Evolutionary conservation across 2,888 invertebrate genomes (phyloP), one percentile per base, ranked within the genome.

Genomic region (Sussaba pulchella): DNA sequence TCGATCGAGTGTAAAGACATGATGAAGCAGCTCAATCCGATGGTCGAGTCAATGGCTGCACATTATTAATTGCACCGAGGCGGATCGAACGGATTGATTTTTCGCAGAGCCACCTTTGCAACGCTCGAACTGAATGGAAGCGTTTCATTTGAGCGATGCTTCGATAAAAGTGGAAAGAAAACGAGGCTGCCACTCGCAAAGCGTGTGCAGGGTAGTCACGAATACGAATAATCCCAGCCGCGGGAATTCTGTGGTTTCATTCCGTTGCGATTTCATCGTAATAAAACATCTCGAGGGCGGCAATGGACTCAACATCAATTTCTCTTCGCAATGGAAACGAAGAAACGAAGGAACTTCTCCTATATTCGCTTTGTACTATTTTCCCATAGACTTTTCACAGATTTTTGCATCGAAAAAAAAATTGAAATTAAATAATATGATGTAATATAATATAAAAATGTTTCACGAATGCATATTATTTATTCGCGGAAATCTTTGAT

Each of bases 221-320:
- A 57, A 31, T 9, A 19, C 14, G 36, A 36, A 36, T 19, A 50
- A 36, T 1, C 47, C 19, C 50, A 66, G 19, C 50, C 19, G 8
- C 24, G 71, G 19, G 9, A 39, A 17, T 36, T 26, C 6, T 24
- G n/a, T 3, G 36, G 45, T 54, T 63, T 70, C 26, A 31, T 8
- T 12, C 12, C n/a, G n/a, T n/a, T n/a, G n/a, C n/a, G n/a, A 8
- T 17, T 8, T 2, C 21, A 5, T 36, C 10, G 9, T 77, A 71
- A 71, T 77, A 57, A 64, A 36, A 64, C 39, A 21, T 45, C 63
- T 45, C 39, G 36, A 71, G 57, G 24, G 61, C 21, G n/a, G 41
- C 43, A n/a, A 61, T 69, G 36, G 64, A 64, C 47, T 10, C 57
- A 57, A 39, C 14, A 26, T 54, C 31, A n/a, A 69, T 63, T 45